Conservation (phyloP, 2,888 invertebrate genomes). For the Melanostoma scalare region DNA sequence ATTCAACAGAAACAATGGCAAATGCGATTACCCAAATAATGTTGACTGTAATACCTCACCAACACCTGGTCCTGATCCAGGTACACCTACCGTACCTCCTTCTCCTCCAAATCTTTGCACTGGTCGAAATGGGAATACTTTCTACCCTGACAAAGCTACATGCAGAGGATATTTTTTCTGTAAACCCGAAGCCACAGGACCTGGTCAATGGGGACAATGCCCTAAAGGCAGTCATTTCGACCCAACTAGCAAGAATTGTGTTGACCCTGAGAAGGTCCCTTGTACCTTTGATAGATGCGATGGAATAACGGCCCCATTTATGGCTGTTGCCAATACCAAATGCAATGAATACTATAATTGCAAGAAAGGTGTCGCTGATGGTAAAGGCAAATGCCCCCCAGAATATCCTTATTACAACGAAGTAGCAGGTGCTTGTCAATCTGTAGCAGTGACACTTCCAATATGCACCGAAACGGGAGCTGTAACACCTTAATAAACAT, state of each 20-base stretch:
- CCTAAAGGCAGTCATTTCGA: conserved; percentile 19
- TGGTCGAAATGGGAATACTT: conserved; percentile 14
- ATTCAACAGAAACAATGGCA: conserved; percentile 74
- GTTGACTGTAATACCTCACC: conserved; percentile 73
- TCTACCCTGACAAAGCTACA: conserved; percentile 75
- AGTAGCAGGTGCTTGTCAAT: conserved; percentile 10
- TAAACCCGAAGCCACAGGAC: neutral
- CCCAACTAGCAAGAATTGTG: neutral
- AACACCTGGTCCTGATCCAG: neutral
- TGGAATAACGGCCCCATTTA: conserved; percentile 15
- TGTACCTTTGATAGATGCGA: conserved; percentile 26
- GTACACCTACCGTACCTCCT: neutral
- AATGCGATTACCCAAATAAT: conserved; percentile 75
- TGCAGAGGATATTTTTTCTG: conserved; percentile 79
- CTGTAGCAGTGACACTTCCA: neutral
- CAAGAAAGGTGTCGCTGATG: neutral
- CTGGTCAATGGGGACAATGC: neutral
- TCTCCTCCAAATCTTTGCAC: neutral
- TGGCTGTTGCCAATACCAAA: conserved; percentile 21
- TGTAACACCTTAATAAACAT: neutral
- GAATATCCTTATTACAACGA: conserved; percentile 34
- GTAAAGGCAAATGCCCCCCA: neutral
- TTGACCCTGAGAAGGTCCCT: neutral
- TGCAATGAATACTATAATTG: conserved; percentile 29
- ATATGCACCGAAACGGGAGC: conserved; percentile 23